Evolutionary conservation across 2,113 vertebrate species (phyloP).

Genomic region (Lophius piscatorius): DNA sequence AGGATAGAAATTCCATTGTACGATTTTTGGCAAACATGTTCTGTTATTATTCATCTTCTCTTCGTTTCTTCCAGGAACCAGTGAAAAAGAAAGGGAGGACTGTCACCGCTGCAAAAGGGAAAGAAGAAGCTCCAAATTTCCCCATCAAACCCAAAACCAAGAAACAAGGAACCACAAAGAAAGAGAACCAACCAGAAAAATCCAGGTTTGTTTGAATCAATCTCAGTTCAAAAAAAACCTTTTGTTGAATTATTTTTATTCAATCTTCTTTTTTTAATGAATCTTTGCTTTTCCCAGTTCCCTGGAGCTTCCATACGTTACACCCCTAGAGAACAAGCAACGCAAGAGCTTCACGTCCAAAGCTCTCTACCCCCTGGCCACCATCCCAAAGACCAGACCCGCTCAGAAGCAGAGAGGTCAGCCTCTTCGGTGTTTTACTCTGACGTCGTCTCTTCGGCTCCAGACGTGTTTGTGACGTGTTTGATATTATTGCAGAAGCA

Average conservation of each 20-base stretch:
- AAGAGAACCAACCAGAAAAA: conserved; percentile 88
- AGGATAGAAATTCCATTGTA: too few relatives aligned
- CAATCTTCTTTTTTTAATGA: background rate
- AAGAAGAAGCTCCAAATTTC: conserved; percentile 85
- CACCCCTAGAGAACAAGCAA: conserved; percentile 90
- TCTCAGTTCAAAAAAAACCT: too few relatives aligned
- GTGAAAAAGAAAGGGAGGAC: conserved; percentile 92
- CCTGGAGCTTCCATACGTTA: conserved; percentile 89
- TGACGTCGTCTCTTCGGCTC: too few relatives aligned
- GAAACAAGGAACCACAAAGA: conserved; percentile 85
- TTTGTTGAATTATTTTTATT: background rate
- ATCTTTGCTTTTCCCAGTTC: conserved; percentile 78
- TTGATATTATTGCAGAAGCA: conserved; percentile 49
- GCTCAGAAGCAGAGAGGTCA: conserved; percentile 74
- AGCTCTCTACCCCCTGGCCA: conserved; percentile 83
- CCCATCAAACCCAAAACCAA: conserved; percentile 88
- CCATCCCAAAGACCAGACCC: conserved; percentile 86
- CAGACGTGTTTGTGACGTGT: background rate
- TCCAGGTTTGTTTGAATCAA: conserved; percentile 78
- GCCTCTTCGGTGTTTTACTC: background rate
- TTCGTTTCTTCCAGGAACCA: conserved; percentile 84
- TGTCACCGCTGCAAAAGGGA: conserved; percentile 73
- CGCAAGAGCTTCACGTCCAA: conserved; percentile 90
- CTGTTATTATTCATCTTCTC: too few relatives aligned
- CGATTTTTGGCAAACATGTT: too few relatives aligned